Base-by-base conservation (phyloP, 2,888 invertebrate genomes). In the Parnassius smintheus region DNA sequence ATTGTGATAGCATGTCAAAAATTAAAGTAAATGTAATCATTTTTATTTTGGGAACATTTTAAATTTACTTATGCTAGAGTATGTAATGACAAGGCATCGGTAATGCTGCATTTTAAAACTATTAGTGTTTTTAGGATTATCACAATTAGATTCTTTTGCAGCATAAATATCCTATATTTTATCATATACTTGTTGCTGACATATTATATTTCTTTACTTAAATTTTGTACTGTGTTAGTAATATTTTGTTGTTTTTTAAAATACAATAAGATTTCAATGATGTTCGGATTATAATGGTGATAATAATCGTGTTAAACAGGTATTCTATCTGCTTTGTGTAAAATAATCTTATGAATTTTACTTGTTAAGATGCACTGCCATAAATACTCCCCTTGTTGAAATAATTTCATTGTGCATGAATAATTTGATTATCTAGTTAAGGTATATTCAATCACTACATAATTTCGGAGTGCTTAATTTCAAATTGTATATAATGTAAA, bases 401-500 rank as follows among this genome's bases (percentile, higher is more conserved):
- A 35, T 35, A 35, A 35, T 46, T 46, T 46, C 12, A 12, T 12
- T 12, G 11, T 4, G 4, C 12, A 13, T 49, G 13, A 49, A 49
- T 13, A 49, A 13, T 8, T 49, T 49, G 49, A 49, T n/a, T 18
- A 49, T 49, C 9, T 49, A 11, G 22, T 51, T 51, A 18, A 8
- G 18, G 22, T 9, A 10, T 18, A 2, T 50, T 13, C 18, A 18
- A 4, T 50, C 9, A 18, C 18, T 9, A 50, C 25, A 18, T 9
- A 59, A 53, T 59, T 59, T 54, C 18, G 13, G 35, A n/a, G 18
- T 60, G 3, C 52, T 60, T 58, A 49, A 51, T 49, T 53, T 57
- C 61, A 62, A 62, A 59, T 65, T 68, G 65, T 70, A 70, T 52
- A 69, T 72, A 68, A 49, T 49, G 49, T 65, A 64, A 66, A 64